A percentile compares a stretch with the other conserved stretches of the same genome.
phyloP scores from a whole-genome alignment of 2,888 invertebrate genomes.

The Chalcosyrphus nemorum region DNA sequence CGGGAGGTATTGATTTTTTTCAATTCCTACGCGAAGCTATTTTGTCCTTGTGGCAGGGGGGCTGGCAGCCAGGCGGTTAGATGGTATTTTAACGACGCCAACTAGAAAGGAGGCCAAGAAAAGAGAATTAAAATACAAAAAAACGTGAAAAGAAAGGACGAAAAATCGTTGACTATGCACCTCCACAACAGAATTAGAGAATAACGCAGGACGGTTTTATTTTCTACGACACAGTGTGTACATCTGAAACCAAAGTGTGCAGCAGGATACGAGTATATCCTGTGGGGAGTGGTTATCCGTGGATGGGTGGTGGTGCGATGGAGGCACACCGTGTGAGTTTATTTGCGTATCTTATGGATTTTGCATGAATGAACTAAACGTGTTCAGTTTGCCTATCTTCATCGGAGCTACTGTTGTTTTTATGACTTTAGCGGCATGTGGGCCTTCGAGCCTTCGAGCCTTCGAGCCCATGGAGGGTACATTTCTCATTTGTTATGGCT shows the following conservation, averaged over 20 bases:
- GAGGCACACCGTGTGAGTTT: not conserved
- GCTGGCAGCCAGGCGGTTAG: not conserved
- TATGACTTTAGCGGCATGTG: conserved; percentile 6
- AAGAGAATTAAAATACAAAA: conserved; percentile 34
- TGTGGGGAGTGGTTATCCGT: not conserved
- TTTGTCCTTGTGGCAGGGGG: conserved; percentile 17
- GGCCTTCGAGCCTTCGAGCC: not conserved
- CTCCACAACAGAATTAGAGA: conserved; percentile 32
- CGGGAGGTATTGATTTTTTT: conserved; percentile 59
- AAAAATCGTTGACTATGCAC: conserved; percentile 45
- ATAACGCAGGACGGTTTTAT: conserved; percentile 19
- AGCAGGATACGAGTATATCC: not conserved
- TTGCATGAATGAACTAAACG: conserved; percentile 67
- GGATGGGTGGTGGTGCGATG: not conserved
- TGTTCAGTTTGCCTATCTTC: conserved; percentile 14
- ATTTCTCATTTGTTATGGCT: conserved; percentile 41
- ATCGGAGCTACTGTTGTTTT: not conserved
- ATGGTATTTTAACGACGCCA: conserved; percentile 60
- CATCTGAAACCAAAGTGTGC: conserved; percentile 1
- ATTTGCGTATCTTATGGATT: conserved; percentile 64
- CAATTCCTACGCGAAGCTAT: conserved; percentile 28
- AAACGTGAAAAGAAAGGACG: conserved; percentile 25
- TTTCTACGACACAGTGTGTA: conserved; percentile 15
- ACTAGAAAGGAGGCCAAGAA: conserved; percentile 29
- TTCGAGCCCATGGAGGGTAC: not conserved